Base-by-base conservation (phyloP, 2,888 invertebrate genomes). In the Glaucopsyche alexis region DNA sequence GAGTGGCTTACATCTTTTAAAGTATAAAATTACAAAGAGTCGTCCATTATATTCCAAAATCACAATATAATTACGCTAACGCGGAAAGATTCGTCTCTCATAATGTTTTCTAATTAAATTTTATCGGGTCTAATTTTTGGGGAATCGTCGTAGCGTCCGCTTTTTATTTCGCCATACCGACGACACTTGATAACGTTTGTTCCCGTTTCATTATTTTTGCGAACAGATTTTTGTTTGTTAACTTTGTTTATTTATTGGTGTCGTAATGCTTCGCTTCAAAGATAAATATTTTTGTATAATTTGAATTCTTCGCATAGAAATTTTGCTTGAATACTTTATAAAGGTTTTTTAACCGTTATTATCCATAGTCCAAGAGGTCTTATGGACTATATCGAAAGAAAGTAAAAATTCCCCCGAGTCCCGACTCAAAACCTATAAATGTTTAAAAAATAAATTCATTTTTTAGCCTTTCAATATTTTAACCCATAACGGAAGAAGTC, bases 21-120 rank as follows among this genome's bases (percentile, higher is more conserved):
- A 69, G 69, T 69, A n/a, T n/a, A 69, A 69, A 69, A 69, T 69
- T 69, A 69, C 47, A 47, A 49, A 69, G 67, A 42, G 69, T 72
- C 83, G 88, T 89, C 87, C 82, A 87, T 90, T 87, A 89, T 80
- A 88, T 89, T 87, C 84, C 82, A 82, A 85, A 88, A 89, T 88
- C 88, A 88, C 86, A 85, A 86, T 87, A 88, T 88, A 87, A 89
- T 88, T 86, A 86, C 86, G 82, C 82, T 85, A 87, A 87, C 85
- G 83, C 83, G 79, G 78, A 75, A 78, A 82, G 81, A 87, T 87
- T 87, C 83, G 85, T 89, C 88, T 87, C 84, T 81, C 83, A 84
- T 86, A 87, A 87, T 85, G 84, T 83, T 83, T 80, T 77, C 80
- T 86, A 87, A 88, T 89, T 87, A 87, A 88, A 87, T 87, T 88